Conservation (phyloP, 2,797 vertebrate species). For the Erpetoichthys calabaricus region DNA sequence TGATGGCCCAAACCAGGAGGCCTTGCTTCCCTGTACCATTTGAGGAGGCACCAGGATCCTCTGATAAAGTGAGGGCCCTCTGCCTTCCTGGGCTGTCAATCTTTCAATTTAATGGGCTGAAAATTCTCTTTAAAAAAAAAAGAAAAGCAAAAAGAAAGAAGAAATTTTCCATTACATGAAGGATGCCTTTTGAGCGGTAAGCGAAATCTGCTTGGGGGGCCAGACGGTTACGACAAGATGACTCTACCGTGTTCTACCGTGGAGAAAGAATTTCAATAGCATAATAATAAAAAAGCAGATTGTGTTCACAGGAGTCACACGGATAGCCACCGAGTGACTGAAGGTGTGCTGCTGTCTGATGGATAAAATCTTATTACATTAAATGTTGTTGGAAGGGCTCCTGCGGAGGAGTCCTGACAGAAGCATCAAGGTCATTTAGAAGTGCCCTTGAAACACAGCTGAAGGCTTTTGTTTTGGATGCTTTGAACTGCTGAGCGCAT, state of each 20-base stretch:
- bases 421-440: constrained; percentile 16
- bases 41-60: constrained; percentile 25
- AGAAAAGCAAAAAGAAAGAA: constrained; percentile 33
- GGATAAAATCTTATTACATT: constrained; percentile 31
- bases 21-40: too few species aligned
- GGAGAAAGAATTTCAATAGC: constrained; percentile 2
- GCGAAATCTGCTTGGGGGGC: constrained; percentile 14
- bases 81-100: constrained; percentile 41
- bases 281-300: constrained; percentile 11
- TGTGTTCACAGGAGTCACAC: constrained; percentile 22
- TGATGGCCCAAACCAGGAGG: too few species aligned
- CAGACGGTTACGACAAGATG: neutral
- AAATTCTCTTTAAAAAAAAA: constrained; percentile 35
- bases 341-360: constrained; percentile 25
- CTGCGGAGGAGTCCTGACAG: constrained; percentile 22
- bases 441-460: neutral
- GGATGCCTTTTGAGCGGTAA: constrained; percentile 15
- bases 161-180: constrained; percentile 28
- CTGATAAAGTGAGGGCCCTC: constrained; percentile 27
- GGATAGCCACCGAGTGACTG: constrained; percentile 18
- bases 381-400: constrained; percentile 27
- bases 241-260: constrained; percentile 9
- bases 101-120: constrained; percentile 47
- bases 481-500: too few species aligned
- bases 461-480: too few species aligned